Evolutionary conservation across 2,797 vertebrate genomes (phyloP), one percentile per base, ranked within the genome.

Genomic region (Tolypeutes matacus): DNA sequence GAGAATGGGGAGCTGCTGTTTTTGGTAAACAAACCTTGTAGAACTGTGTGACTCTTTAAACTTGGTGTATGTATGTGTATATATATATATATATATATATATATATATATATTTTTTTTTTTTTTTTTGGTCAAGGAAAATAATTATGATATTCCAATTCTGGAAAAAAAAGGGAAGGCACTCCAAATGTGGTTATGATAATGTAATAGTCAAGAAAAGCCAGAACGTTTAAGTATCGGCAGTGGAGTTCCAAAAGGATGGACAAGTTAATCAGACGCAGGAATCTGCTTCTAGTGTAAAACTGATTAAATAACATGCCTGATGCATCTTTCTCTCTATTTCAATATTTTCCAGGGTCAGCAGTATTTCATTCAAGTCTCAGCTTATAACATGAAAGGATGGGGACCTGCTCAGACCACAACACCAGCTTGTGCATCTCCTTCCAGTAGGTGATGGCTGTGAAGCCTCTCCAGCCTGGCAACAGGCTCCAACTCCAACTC

Each of bases 321-420:
- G 58, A 90, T 39, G 18, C n/a, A 25, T 83, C 91, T 96, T 75
- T 98, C 93, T 97, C 94, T 98, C 49, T 94, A 20, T 83, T 90
- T 98, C 29, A 82, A 96, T 98, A 91, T 82, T 81, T 97, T 95
- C 56, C 98, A 99, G 99, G 99, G 99, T 65, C 99, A 98, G 76
- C 97, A 98, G 7, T 99, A 99, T 98, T 99, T 99, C 70, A 98
- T 99, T 27, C 98, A 98, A 81, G 99, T 99, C 93, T 99, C 98
- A 0, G 99, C 99, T 7, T 99, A 98, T 94, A 99, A 99, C 97
- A 99, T 99, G 99, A 99, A 99, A 98, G 99, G 99, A 96, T 99
- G 99, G 99, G 99, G 99, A 89, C 98, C 98, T 4, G 96, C 99
- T 31, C 96, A 99, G 94, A 97, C 96, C 84, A 98, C 99, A n/a